Conservation (phyloP, 2,888 invertebrate genomes). For the Nemapogon koenigi region DNA sequence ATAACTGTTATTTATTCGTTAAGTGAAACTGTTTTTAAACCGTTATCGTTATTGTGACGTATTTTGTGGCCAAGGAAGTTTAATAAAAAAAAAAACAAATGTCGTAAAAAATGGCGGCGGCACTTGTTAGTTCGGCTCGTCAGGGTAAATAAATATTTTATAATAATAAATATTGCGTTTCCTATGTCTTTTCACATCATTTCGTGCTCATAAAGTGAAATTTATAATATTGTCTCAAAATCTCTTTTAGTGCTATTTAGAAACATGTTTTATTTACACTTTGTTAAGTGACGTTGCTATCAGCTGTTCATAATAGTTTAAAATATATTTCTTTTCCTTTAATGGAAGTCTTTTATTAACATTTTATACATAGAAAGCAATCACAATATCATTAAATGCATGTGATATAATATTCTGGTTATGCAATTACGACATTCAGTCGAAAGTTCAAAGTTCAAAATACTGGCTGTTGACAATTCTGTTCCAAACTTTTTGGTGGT, state of each 20-base stretch:
- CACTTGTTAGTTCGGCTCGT: slow-evolving; percentile 62
- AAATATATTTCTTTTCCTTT: slow-evolving; percentile 1
- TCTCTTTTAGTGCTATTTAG: slow-evolving; percentile 12
- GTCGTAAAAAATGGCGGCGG: slow-evolving; percentile 56
- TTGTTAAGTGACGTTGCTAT: slow-evolving; percentile 27
- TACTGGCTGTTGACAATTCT: slow-evolving; percentile 19
- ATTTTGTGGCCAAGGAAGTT: too few relatives aligned
- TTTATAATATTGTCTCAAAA: slow-evolving; percentile 13
- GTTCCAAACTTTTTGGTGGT: slow-evolving; percentile 27
- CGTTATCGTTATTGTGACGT: too few relatives aligned
- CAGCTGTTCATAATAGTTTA: slow-evolving; percentile 38
- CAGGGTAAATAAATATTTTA: slow-evolving; percentile 50
- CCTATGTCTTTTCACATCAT: background rate
- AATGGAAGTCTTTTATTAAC: background rate
- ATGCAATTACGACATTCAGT: slow-evolving; percentile 41
- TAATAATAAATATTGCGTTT: slow-evolving; percentile 15
- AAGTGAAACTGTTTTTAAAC: too few relatives aligned
- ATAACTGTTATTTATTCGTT: too few relatives aligned
- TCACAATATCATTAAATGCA: slow-evolving; percentile 8
- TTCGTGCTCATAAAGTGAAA: slow-evolving; percentile 10
- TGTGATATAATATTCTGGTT: slow-evolving; percentile 20
- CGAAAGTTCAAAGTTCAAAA: slow-evolving; percentile 53
- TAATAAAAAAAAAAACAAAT: too few relatives aligned
- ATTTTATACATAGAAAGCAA: slow-evolving; percentile 1
- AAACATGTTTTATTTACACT: slow-evolving; percentile 21